These are phyloP conservation scores for Zygothrica quintamaculata DNA, from an alignment of 2,888 invertebrate species.

Conservation along the genomic window DNA sequence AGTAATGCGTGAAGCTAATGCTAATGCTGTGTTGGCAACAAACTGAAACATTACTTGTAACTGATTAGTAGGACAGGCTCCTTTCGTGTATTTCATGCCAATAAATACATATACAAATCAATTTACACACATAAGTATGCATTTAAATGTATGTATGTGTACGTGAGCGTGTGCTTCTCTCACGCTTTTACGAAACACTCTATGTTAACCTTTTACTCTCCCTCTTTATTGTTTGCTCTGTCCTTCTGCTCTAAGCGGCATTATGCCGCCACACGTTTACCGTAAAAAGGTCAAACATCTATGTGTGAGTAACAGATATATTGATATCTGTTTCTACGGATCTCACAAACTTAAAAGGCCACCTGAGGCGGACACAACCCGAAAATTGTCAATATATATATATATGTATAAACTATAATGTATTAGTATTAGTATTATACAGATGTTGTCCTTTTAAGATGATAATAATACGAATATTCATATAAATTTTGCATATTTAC, in stretches of 20 bases:
- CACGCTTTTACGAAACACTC: no score
- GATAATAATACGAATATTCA: no score
- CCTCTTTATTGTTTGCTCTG: conserved; percentile 3
- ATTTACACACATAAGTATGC: conserved; percentile 8
- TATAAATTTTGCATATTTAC: no score
- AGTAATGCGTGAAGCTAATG: conserved; percentile 50
- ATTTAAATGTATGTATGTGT: neutral
- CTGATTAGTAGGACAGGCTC: conserved; percentile 11
- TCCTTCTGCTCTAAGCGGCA: neutral
- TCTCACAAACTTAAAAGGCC: conserved; percentile 26
- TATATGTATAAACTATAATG: no score
- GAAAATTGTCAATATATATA: neutral
- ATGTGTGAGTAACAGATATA: conserved; percentile 36
- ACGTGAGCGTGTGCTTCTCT: neutral
- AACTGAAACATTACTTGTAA: conserved; percentile 21
- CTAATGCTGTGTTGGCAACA: conserved; percentile 54
- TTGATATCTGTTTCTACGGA: no score
- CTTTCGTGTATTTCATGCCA: conserved; percentile 9
- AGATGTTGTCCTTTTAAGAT: no score
- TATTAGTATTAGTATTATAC: no score
- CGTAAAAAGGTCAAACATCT: conserved; percentile 27
- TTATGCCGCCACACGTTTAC: conserved; percentile 3
- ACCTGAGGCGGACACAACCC: conserved; percentile 17
- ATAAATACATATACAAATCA: neutral
- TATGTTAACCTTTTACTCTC: neutral